These are phyloP conservation scores for Podargus strigoides DNA, from an alignment of 2,797 vertebrate genomes.

Conservation along the genomic window DNA sequence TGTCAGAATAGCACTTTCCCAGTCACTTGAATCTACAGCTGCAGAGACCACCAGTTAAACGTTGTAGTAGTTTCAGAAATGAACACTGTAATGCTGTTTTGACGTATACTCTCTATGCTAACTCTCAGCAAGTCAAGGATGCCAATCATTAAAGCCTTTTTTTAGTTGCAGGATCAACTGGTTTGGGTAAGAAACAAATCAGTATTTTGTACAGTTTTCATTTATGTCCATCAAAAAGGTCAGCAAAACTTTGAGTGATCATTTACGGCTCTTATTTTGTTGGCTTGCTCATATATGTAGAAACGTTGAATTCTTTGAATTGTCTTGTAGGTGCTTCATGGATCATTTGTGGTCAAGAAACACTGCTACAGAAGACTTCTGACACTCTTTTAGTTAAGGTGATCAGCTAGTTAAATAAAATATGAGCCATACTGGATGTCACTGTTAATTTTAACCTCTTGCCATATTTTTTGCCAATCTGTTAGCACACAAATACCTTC, in stretches of 20 bases:
- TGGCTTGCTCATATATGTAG: not conserved
- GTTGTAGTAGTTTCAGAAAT: not conserved
- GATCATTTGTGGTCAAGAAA: not conserved
- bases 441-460: not conserved
- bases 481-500: not conserved
- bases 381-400: not conserved
- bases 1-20: not conserved
- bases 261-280: not conserved
- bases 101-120: not conserved
- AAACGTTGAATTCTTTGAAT: not conserved
- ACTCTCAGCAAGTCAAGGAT: not conserved
- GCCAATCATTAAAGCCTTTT: not conserved
- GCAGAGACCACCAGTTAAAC: not conserved
- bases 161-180: not conserved
- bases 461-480: not conserved
- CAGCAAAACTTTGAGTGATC: not conserved
- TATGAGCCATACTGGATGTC: not conserved
- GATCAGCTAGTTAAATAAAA: not conserved
- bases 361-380: not conserved
- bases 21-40: not conserved
- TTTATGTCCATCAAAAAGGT: not conserved
- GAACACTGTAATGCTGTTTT: not conserved
- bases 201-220: not conserved
- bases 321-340: not conserved
- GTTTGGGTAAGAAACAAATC: not conserved